Evolutionary conservation across 1,140 invertebrate species (phyloP), one percentile per base, ranked within the genome.

Genomic region (Leguminivora glycinivorella): DNA sequence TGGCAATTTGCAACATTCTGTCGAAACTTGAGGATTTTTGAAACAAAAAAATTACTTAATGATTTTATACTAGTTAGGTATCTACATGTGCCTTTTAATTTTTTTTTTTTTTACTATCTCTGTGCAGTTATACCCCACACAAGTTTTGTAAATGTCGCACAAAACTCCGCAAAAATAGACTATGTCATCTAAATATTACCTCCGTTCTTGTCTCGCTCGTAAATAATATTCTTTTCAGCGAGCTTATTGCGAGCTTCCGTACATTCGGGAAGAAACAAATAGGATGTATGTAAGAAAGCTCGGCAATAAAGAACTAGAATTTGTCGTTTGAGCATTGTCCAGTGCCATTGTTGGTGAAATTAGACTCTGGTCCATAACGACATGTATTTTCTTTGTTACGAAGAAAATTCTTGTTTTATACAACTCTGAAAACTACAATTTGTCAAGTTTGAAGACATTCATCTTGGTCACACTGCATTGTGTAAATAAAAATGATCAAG

Each of bases 211-310:
- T 84, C 71, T 78, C 72, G 75, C 70, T 84, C 88, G 85, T 90
- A 90, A 90, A 90, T 90, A 84, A 90, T 88, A 88, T 84, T 88
- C 85, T 89, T 88, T 90, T 90, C 84, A 86, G 72, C 69, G 47
- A 83, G 76, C 85, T 84, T 90, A 90, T 88, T 88, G 82, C 84
- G 69, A 72, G 58, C 80, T 77, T 40, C 66, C 71, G 24, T 75
- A 76, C 69, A 75, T 80, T 75, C 74, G 75, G 73, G 80, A 80
- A 80, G 80, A 83, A 84, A 87, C 81, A 85, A 87, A 88, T 83
- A 85, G 78, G 74, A 72, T 69, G 68, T 68, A 75, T 71, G 70
- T 73, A 77, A 80, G 71, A 67, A 77, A 78, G 73, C 71, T 72
- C 25, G 56, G 26, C 58, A 70, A 63, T 75, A 78, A 78, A 69